Percentiles rank a stretch among this genome's conserved stretches.
phyloP scores from a whole-genome alignment of 2,113 vertebrate genomes.

The Turnix velox region DNA sequence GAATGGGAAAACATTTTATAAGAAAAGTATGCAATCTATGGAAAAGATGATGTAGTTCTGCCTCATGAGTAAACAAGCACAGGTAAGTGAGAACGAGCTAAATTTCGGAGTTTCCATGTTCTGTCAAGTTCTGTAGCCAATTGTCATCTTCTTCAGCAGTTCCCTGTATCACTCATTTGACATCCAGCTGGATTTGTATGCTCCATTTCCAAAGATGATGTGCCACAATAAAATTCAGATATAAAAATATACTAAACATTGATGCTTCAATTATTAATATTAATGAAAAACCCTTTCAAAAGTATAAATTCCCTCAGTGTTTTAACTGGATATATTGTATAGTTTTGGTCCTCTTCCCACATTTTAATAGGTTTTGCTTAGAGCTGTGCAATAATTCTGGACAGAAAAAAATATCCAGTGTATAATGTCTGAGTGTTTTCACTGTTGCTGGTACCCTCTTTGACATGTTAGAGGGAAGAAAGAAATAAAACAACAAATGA shows the following conservation, averaged over 20 bases:
- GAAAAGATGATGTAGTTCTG: neutral
- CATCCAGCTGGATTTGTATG: neutral
- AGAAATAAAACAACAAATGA: neutral
- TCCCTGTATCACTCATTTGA: neutral
- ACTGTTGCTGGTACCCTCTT: neutral
- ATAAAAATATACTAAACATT: neutral
- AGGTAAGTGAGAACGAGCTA: neutral
- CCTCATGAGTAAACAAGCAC: neutral
- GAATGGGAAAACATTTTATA: neutral
- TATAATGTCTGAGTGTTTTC: neutral
- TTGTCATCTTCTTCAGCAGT: neutral
- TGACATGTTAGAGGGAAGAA: neutral
- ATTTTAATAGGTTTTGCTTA: constrained; percentile 50
- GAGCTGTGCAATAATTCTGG: neutral
- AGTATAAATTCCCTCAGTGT: neutral
- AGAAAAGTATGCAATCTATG: neutral
- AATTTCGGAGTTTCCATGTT: neutral
- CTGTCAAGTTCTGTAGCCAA: neutral
- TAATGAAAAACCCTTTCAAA: constrained; percentile 22
- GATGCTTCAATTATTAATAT: neutral
- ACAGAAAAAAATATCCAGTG: neutral
- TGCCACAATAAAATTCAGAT: neutral
- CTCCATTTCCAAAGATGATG: neutral
- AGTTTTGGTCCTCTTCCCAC: constrained; percentile 10
- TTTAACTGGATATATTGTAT: constrained; percentile 1